Conservation (phyloP, 37 sponge, comb jelly and placozoan species). For the Corticium candelabrum region DNA sequence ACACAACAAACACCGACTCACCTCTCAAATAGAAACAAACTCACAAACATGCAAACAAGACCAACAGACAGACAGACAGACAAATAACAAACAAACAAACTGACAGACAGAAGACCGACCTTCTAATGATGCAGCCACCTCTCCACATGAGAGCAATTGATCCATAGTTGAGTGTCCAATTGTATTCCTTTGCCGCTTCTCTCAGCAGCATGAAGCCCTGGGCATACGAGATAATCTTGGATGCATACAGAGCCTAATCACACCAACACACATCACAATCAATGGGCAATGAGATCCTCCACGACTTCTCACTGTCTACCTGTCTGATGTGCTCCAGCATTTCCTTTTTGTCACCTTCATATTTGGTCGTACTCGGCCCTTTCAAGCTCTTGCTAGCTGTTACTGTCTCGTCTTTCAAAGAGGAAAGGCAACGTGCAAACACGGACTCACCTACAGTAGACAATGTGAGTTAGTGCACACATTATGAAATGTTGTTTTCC, state of each 20-base stretch:
- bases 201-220: constrained; percentile 97
- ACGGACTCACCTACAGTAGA: constrained; percentile 75
- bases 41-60: no score
- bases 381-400: constrained; percentile 56
- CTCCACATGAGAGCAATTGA: constrained; percentile 98
- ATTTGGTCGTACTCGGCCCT: constrained; percentile 44
- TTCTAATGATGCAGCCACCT: constrained; percentile 96
- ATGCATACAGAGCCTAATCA: constrained; percentile 86
- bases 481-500: not conserved
- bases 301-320: no score
- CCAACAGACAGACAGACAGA: not conserved
- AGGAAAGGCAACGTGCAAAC: constrained; percentile 70
- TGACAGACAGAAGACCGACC: no score
- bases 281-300: no score
- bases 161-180: constrained; percentile 93
- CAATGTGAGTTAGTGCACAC: not conserved
- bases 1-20: not conserved
- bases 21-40: no score
- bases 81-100: not conserved
- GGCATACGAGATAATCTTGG: constrained; percentile 95
- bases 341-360: constrained; percentile 52
- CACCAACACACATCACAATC: no score
- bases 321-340: constrained; percentile 70
- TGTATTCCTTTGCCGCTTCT: constrained; percentile 71
- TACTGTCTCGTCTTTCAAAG: constrained; percentile 66